Evolutionary conservation across 2,797 vertebrate species (phyloP), one percentile per base, ranked within the genome.

Genomic region (Lates japonicus): DNA sequence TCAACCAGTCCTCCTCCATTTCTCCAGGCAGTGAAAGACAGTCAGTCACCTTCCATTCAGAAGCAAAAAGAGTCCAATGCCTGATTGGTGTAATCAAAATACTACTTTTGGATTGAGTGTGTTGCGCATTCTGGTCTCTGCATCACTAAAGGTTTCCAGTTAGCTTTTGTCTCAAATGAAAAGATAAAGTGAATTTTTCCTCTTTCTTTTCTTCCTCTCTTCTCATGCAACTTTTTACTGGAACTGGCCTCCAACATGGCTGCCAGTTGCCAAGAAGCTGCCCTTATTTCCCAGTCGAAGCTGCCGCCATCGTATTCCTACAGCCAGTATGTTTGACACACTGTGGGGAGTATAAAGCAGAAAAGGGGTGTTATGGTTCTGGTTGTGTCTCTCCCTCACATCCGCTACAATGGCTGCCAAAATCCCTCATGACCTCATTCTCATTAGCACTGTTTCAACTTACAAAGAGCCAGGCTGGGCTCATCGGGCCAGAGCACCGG

Each of bases 401-500:
- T 92, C 81, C 67, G 20, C 86, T 79, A 80, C 87, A 89, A 84
- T 83, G 70, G 69, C 75, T 87, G 85, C 86, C 89, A 90, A 76
- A 87, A 78, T 89, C 86, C 74, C 88, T n/a, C 78, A 86, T 91
- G 88, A 90, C 90, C 86, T 92, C 88, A 86, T 88, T 93, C 88
- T 91, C 91, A 90, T 93, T 91, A 90, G 81, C 80, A 37, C 72
- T 29, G 76, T 84, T 78, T 79, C 60, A 66, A 52, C 58, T 60
- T 60, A 64, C 66, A 88, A 80, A 88, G 79, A 84, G 68, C 46
- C 54, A 49, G 71, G 65, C 84, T 70, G 80, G 75, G 84, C 75
- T 82, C 80, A 55, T 42, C 29, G 59, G 44, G 17, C 35, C 74
- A 63, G 54, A 70, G 44, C 73, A 19, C 25, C 1, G 51, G 20